phyloP scores from a whole-genome alignment of 2,113 vertebrate species.

The Haemorhous mexicanus region DNA sequence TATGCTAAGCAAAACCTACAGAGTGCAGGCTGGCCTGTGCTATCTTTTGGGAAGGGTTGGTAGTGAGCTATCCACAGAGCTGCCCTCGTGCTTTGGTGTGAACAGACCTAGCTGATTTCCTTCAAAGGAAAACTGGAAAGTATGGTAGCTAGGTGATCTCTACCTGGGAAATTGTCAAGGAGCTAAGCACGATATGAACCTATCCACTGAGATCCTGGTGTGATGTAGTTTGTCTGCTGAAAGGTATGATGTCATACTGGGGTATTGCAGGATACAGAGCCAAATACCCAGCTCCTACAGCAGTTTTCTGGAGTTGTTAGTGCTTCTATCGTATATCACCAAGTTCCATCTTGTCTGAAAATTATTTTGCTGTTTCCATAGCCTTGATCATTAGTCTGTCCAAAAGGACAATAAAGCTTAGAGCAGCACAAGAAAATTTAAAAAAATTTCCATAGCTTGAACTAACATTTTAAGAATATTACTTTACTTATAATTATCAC shows the following conservation, averaged over 20 bases:
- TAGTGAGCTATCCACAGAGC: background rate
- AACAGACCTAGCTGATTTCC: background rate
- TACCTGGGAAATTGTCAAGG: background rate
- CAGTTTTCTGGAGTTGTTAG: background rate
- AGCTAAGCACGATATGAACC: background rate
- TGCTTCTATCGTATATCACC: background rate
- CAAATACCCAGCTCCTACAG: background rate
- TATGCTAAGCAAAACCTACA: background rate
- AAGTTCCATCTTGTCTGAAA: background rate
- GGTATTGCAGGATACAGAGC: background rate
- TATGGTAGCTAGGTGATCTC: background rate
- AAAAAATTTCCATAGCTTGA: background rate
- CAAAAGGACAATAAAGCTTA: background rate
- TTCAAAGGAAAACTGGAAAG: background rate
- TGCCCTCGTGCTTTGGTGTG: background rate
- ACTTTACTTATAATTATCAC: background rate
- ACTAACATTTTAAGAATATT: background rate
- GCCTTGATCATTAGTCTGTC: background rate
- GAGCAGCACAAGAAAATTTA: background rate
- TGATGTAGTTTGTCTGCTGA: background rate
- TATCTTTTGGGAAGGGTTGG: background rate
- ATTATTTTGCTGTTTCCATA: background rate
- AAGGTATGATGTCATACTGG: background rate
- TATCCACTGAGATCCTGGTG: background rate
- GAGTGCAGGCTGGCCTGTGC: fast-evolving